phyloP scores from a whole-genome alignment of 2,888 invertebrate species.

The Thereva nobilitata region DNA sequence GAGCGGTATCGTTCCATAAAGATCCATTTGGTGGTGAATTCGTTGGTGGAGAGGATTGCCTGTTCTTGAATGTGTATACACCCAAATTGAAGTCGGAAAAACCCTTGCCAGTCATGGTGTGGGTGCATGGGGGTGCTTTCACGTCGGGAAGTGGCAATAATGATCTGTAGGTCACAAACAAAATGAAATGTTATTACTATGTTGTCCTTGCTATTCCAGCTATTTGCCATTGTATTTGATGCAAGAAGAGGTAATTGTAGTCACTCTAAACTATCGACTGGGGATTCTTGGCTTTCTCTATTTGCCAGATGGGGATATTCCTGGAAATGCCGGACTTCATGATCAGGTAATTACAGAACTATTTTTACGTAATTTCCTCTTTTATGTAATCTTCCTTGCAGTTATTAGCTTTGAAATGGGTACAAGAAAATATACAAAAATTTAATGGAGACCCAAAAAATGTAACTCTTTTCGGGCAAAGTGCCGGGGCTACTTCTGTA shows the following conservation, averaged over 20 bases:
- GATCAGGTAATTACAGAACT: slow-evolving; percentile 49
- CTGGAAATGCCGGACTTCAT: slow-evolving; percentile 55
- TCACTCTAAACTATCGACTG: slow-evolving; percentile 55
- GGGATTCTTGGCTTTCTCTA: slow-evolving; percentile 54
- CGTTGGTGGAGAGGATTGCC: slow-evolving; percentile 54
- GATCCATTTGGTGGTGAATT: slow-evolving; percentile 47
- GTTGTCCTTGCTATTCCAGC: slow-evolving; percentile 43
- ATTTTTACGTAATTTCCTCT: background rate
- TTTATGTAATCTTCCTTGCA: slow-evolving; percentile 36
- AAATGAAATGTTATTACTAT: background rate
- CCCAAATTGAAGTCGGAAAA: slow-evolving; percentile 46
- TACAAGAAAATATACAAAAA: slow-evolving; percentile 58
- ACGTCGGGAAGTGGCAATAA: slow-evolving; percentile 51
- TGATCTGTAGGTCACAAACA: slow-evolving; percentile 48
- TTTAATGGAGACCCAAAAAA: slow-evolving; percentile 59
- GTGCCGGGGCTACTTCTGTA: slow-evolving; percentile 52
- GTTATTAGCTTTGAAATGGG: slow-evolving; percentile 59
- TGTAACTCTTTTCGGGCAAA: slow-evolving; percentile 55
- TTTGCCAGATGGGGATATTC: slow-evolving; percentile 52
- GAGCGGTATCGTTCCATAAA: slow-evolving; percentile 50
- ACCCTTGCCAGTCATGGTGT: slow-evolving; percentile 55
- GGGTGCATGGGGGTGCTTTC: slow-evolving; percentile 56
- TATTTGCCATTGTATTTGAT: slow-evolving; percentile 52
- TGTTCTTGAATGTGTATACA: slow-evolving; percentile 53
- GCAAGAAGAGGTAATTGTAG: slow-evolving; percentile 54